Evolutionary conservation across 37 sponge, comb jelly and placozoan species (phyloP).

Genomic region (Halisarca cf. caerulea): DNA sequence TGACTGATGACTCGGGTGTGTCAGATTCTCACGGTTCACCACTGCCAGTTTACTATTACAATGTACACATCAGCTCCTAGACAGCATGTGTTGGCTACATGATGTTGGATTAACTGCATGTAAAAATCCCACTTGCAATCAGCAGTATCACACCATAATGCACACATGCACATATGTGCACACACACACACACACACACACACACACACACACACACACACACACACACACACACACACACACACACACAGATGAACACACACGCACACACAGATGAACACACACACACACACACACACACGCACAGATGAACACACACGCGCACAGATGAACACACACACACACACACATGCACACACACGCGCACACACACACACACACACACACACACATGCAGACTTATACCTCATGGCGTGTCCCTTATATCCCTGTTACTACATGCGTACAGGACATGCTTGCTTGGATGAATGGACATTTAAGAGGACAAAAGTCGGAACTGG

Average conservation of each 20-base stretch:
- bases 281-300: constrained; percentile 48
- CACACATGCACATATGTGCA: neutral
- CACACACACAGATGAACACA: constrained; percentile 45
- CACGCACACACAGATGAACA: constrained; percentile 36
- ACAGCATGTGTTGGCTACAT: too few species aligned
- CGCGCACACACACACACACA: constrained; percentile 16
- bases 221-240: constrained; percentile 20
- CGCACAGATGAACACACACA: neutral
- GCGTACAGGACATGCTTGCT: constrained; percentile 40
- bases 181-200: constrained; percentile 3
- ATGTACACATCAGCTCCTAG: too few species aligned
- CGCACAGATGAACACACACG: neutral
- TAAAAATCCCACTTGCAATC: too few species aligned
- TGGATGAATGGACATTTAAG: constrained; percentile 63
- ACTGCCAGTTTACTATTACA: too few species aligned
- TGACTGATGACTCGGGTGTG: too few species aligned
- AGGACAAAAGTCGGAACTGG: constrained; percentile 25
- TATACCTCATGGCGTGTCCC: too few species aligned
- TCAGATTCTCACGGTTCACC: too few species aligned
- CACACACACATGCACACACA: constrained; percentile 7
- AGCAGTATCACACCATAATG: too few species aligned
- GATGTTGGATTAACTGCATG: too few species aligned
- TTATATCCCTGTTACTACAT: too few species aligned
- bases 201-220: constrained; percentile 15
- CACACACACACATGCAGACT: neutral